A percentile compares a stretch with the other conserved stretches of the same genome.
These are phyloP conservation scores for Branchellion lobata DNA, from an alignment of 2,888 invertebrate species.

Conservation along the genomic window DNA sequence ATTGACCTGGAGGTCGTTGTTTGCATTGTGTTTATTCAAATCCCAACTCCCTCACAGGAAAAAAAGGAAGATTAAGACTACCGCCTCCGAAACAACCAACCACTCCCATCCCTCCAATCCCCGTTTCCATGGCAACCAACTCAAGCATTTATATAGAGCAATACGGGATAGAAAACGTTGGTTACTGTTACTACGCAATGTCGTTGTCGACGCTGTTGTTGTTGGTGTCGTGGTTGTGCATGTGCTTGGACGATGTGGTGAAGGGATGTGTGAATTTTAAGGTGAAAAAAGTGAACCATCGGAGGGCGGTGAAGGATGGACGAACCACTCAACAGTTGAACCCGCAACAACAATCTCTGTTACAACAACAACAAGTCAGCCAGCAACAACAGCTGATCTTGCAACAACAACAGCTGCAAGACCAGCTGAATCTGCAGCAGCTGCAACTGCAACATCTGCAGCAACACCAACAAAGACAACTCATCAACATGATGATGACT, in stretches of 20 bases:
- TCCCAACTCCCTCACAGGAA: too few species aligned
- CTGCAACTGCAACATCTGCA: slow-evolving; percentile 7
- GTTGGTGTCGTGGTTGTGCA: slow-evolving; percentile 23
- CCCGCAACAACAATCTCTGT: slow-evolving; percentile 12
- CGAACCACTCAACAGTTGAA: neutral
- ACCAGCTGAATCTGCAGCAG: neutral
- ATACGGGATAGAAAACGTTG: slow-evolving; percentile 11
- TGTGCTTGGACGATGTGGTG: slow-evolving; percentile 32
- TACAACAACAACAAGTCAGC: slow-evolving; percentile 22
- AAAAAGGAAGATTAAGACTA: neutral
- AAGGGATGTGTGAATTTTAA: slow-evolving; percentile 32
- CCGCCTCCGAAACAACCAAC: neutral
- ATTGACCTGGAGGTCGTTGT: neutral
- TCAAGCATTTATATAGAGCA: neutral
- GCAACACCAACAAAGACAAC: neutral
- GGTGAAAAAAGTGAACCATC: slow-evolving; percentile 11
- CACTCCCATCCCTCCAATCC: neutral
- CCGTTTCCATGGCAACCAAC: neutral
- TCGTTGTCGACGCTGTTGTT: neutral
- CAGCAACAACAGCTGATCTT: slow-evolving; percentile 24
- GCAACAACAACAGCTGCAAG: slow-evolving; percentile 27
- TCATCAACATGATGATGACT: neutral
- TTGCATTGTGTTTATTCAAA: too few species aligned
- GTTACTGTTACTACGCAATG: slow-evolving; percentile 30
- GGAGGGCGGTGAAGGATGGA: slow-evolving; percentile 12